Percentiles rank a stretch among this genome's conserved stretches.
Evolutionary conservation across 2,797 vertebrate genomes (phyloP).

Genomic region (Danio jaintianensis): DNA sequence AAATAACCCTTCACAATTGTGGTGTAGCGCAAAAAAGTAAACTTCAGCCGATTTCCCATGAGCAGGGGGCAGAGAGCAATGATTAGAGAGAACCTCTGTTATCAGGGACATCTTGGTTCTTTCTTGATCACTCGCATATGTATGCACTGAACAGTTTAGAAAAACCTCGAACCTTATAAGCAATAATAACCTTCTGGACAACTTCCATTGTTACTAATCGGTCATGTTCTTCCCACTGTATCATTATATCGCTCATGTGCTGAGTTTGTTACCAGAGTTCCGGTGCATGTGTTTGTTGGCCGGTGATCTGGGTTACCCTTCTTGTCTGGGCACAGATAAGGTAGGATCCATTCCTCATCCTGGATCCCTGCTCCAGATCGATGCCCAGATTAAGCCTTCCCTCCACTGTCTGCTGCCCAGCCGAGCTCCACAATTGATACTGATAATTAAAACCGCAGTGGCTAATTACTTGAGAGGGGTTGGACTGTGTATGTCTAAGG

Average conservation of each 20-base stretch:
- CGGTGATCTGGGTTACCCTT: conserved; percentile 76
- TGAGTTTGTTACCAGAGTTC: conserved; percentile 51
- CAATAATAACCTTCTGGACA: background rate
- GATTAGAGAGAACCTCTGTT: too few species aligned
- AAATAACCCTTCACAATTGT: too few species aligned
- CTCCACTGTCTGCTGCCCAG: conserved; percentile 72
- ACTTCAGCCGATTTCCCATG: too few species aligned
- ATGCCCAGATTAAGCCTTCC: conserved; percentile 71
- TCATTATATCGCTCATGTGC: background rate
- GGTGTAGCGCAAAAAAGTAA: too few species aligned
- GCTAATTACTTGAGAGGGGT: conserved; percentile 48
- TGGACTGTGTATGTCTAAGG: conserved; percentile 9
- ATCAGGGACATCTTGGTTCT: too few species aligned
- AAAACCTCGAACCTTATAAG: background rate
- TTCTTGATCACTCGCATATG: too few species aligned
- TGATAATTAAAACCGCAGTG: conserved; percentile 49
- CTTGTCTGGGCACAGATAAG: conserved; percentile 79
- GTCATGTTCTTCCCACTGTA: background rate
- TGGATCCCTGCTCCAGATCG: conserved; percentile 75
- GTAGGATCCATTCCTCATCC: conserved; percentile 78
- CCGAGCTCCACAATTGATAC: conserved; percentile 51
- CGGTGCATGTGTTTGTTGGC: conserved; percentile 60
- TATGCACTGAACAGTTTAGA: too few species aligned
- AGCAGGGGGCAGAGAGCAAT: too few species aligned
- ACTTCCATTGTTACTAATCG: background rate